These are phyloP conservation scores for Solenodon paradoxus DNA, from an alignment of 2,113 vertebrate genomes.

Conservation along the genomic window DNA sequence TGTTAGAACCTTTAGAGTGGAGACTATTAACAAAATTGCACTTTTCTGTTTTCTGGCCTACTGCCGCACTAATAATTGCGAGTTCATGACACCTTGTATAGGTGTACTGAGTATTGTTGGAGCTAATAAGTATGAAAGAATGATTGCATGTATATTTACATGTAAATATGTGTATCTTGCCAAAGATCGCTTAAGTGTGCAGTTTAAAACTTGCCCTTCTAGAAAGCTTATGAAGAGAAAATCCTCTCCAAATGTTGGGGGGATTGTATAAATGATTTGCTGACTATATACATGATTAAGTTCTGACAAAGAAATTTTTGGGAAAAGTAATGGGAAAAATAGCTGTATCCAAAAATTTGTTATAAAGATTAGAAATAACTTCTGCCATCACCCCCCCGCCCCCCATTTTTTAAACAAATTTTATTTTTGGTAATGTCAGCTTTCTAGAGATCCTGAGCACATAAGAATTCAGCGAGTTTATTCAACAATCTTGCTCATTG, in stretches of 20 bases:
- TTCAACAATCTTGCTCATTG: not conserved
- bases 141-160: not conserved
- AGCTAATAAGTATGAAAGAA: not conserved
- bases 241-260: not conserved
- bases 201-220: slow-evolving; percentile 16
- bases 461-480: not conserved
- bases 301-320: slow-evolving; percentile 29
- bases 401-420: not conserved
- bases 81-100: not conserved
- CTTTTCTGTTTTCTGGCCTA: not conserved
- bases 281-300: not conserved
- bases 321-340: not conserved
- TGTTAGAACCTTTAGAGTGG: not conserved
- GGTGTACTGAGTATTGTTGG: not conserved
- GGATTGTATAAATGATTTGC: slow-evolving; percentile 22
- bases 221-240: slow-evolving; percentile 16
- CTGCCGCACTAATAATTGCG: not conserved
- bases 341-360: not conserved
- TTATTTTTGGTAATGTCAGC: not conserved
- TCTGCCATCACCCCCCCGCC: accelerated
- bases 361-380: not conserved
- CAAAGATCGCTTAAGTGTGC: not conserved
- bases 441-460: not conserved
- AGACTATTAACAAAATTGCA: not conserved
- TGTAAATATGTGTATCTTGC: not conserved